Evolutionary conservation across 2,888 invertebrate genomes (phyloP).

Genomic region (Aromia moschata): DNA sequence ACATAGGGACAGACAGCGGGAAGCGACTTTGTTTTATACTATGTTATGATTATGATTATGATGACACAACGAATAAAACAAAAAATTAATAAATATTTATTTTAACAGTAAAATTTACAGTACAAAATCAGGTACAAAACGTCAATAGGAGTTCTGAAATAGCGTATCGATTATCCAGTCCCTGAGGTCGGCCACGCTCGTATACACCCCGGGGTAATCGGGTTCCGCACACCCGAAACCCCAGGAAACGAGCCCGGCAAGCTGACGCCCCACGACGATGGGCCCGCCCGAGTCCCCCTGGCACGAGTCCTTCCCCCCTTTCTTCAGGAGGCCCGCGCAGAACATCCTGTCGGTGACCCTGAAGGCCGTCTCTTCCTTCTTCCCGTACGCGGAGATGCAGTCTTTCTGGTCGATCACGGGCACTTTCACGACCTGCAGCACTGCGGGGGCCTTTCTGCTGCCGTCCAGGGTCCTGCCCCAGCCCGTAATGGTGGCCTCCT

Average conservation of each 20-base stretch:
- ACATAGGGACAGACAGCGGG: no score
- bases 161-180: neutral
- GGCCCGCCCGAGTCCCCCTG: slow-evolving; percentile 27
- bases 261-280: slow-evolving; percentile 6
- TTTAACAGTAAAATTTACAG: neutral
- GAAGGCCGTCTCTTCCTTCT: neutral
- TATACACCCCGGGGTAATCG: slow-evolving; percentile 17
- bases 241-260: slow-evolving; percentile 14
- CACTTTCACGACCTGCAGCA: neutral
- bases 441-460: neutral
- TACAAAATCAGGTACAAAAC: neutral
- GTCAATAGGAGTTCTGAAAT: neutral
- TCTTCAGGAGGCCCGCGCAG: slow-evolving; percentile 12
- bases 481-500: neutral
- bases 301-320: slow-evolving; percentile 25
- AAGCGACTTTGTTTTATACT: no score
- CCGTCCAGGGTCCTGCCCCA: neutral
- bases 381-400: neutral
- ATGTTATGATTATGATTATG: no score
- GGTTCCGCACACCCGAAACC: slow-evolving; percentile 12
- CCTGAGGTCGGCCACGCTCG: neutral
- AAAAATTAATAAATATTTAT: neutral
- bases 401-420: neutral
- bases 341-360: slow-evolving; percentile 17
- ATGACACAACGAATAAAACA: no score